phyloP scores from a whole-genome alignment of 64 coral and sea anemone species.

The Pachyseris speciosa region DNA sequence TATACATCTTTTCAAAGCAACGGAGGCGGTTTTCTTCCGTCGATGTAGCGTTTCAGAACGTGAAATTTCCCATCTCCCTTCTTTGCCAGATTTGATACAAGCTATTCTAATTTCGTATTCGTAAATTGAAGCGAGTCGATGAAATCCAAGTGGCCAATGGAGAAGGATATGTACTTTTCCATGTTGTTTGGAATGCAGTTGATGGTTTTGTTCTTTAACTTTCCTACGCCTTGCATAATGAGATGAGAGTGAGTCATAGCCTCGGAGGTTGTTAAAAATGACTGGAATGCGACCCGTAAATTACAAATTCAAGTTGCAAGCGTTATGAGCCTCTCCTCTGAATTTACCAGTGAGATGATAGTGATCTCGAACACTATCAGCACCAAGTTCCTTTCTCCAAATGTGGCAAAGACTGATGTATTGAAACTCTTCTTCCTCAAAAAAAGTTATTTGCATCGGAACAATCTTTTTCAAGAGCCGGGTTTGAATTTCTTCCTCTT shows the following conservation, averaged over 20 bases:
- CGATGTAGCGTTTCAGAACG: background rate
- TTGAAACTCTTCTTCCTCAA: slow-evolving; percentile 43
- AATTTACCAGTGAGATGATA: slow-evolving; percentile 47
- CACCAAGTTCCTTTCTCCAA: slow-evolving; percentile 20
- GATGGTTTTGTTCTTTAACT: slow-evolving; percentile 13
- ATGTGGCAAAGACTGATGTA: slow-evolving; percentile 45
- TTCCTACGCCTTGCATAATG: slow-evolving; percentile 33
- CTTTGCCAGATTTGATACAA: slow-evolving; percentile 31
- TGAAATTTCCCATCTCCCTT: slow-evolving; percentile 24
- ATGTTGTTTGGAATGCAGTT: slow-evolving; percentile 38
- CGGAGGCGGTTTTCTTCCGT: background rate
- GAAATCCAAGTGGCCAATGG: background rate
- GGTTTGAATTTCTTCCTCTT: slow-evolving; percentile 44
- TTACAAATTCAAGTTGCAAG: slow-evolving; percentile 42
- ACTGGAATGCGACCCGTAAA: slow-evolving; percentile 53
- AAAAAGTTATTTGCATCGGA: slow-evolving; percentile 28
- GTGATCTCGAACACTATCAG: slow-evolving; percentile 11
- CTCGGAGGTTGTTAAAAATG: slow-evolving; percentile 28
- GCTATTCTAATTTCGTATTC: slow-evolving; percentile 38
- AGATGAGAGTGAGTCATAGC: slow-evolving; percentile 44
- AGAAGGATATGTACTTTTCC: slow-evolving; percentile 66
- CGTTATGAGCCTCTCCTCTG: slow-evolving; percentile 45
- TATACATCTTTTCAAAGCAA: too few species aligned
- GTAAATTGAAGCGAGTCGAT: slow-evolving; percentile 67
- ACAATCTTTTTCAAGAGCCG: background rate